These are phyloP conservation scores for Drosophila tropicalis DNA, from an alignment of 1,140 invertebrate genomes.

Conservation along the genomic window DNA sequence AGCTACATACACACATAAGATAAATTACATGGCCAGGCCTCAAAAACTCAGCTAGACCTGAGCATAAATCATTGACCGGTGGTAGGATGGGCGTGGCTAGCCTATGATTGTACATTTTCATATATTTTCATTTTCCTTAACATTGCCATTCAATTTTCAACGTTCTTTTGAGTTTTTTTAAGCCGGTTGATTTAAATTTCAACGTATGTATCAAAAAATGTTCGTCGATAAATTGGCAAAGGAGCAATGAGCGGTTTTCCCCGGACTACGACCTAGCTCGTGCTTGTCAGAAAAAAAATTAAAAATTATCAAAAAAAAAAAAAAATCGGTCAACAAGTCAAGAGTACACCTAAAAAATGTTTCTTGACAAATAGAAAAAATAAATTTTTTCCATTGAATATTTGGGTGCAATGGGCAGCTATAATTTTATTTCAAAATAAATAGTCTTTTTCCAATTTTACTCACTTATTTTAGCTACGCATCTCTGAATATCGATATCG, in stretches of 20 bases:
- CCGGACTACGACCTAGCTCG: no score
- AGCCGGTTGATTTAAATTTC: not conserved
- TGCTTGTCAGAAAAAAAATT: no score
- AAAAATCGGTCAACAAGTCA: no score
- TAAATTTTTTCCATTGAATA: no score
- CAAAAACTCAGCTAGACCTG: slow-evolving; percentile 46
- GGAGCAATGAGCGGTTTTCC: no score
- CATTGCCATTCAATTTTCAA: not conserved
- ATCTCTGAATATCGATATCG: not conserved
- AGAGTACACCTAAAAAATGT: no score
- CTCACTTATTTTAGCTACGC: not conserved
- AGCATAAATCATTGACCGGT: slow-evolving; percentile 40
- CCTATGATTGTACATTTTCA: slow-evolving; percentile 4
- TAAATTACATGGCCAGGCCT: slow-evolving; percentile 63
- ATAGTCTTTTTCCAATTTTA: no score
- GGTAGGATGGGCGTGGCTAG: slow-evolving; percentile 26
- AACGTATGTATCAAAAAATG: not conserved
- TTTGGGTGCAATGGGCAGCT: no score
- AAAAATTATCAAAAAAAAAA: no score
- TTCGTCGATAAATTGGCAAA: no score
- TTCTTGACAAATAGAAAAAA: no score
- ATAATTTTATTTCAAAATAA: no score
- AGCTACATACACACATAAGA: slow-evolving; percentile 45
- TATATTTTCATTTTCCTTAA: slow-evolving; percentile 5
- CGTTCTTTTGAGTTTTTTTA: not conserved